These are phyloP conservation scores for Leucoptera coffeella DNA, from an alignment of 2,888 invertebrate genomes.

Conservation along the genomic window DNA sequence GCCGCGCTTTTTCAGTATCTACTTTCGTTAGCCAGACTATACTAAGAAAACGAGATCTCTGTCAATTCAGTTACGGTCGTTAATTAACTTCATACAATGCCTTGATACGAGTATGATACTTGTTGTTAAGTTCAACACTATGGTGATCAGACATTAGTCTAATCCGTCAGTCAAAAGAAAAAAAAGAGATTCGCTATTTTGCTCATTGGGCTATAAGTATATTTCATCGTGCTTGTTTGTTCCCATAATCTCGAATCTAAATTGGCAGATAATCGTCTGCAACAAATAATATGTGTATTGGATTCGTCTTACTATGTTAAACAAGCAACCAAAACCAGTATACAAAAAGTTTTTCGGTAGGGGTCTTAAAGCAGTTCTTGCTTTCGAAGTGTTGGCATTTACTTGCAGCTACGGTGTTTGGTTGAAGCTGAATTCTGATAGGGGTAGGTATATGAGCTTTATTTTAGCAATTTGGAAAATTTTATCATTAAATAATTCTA, in stretches of 20 bases:
- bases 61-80: no score
- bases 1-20: no score
- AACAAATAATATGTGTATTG: conserved; percentile 5
- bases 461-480: no score
- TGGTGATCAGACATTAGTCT: background rate
- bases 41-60: no score
- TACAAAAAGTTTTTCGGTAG: conserved; percentile 44
- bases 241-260: background rate
- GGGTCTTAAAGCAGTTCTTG: conserved; percentile 49
- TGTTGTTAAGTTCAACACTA: no score
- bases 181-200: background rate
- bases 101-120: no score
- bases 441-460: no score
- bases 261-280: background rate
- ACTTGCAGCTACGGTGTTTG: conserved; percentile 59
- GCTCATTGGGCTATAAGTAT: background rate
- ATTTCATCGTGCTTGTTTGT: background rate
- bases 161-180: background rate
- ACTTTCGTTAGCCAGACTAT: no score
- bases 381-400: conserved; percentile 54
- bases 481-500: no score
- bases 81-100: no score
- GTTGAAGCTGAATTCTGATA: conserved; percentile 62
- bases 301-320: conserved; percentile 52
- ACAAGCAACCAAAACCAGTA: conserved; percentile 54